A percentile compares a stretch with the other conserved stretches of the same genome.
phyloP scores from a whole-genome alignment of 2,888 invertebrate genomes.

The Drosophila colorata region DNA sequence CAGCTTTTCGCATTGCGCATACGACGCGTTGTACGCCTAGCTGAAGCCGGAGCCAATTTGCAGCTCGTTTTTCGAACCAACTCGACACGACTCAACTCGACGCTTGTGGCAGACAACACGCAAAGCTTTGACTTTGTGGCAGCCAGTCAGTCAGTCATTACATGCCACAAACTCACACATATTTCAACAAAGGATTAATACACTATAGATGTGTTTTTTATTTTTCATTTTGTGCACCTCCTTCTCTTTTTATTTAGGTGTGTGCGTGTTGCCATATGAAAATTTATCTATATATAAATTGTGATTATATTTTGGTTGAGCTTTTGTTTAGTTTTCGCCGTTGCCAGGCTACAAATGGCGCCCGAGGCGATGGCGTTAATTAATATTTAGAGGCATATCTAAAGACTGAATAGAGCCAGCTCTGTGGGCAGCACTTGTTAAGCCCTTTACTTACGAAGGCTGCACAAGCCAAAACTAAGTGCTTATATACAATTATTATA shows the following conservation, averaged over 20 bases:
- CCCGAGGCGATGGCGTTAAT: slow-evolving; percentile 62
- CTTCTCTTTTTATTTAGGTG: not conserved
- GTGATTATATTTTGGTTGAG: slow-evolving; percentile 50
- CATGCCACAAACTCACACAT: slow-evolving; percentile 43
- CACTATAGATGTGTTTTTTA: slow-evolving; percentile 27
- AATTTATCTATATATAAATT: slow-evolving; percentile 61
- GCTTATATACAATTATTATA: slow-evolving; percentile 1
- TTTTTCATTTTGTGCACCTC: slow-evolving; percentile 1
- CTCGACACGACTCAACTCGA: slow-evolving; percentile 10
- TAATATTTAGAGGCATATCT: slow-evolving; percentile 51
- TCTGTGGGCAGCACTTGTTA: slow-evolving; percentile 8
- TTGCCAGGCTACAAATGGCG: slow-evolving; percentile 62
- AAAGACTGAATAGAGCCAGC: slow-evolving; percentile 3
- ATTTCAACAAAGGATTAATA: slow-evolving; percentile 69
- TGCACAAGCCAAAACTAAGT: not conserved
- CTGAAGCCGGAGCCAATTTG: slow-evolving; percentile 57
- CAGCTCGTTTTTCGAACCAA: slow-evolving; percentile 52
- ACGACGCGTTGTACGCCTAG: slow-evolving; percentile 51
- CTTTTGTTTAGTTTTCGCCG: slow-evolving; percentile 43
- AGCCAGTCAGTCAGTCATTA: slow-evolving; percentile 41
- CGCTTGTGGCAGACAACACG: slow-evolving; percentile 60
- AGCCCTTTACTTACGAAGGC: not conserved
- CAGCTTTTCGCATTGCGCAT: slow-evolving; percentile 68
- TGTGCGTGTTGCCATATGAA: slow-evolving; percentile 45
- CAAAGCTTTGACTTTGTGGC: slow-evolving; percentile 72